Conservation (phyloP, 1,140 invertebrate genomes). For the Caenorhabditis remanei region DNA sequence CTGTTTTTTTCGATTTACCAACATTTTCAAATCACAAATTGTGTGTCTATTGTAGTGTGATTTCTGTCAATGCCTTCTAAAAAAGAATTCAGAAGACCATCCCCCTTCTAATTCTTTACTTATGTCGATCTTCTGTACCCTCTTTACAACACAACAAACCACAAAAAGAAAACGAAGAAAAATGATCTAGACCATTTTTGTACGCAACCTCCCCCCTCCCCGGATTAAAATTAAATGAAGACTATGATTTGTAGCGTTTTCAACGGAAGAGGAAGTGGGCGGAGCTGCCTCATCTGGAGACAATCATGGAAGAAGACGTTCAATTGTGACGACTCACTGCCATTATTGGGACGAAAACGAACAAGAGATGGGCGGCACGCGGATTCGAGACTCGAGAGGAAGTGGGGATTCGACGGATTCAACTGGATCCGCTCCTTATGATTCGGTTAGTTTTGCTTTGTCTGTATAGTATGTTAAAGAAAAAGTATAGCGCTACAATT, state of each 20-base stretch:
- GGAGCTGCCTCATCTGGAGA: background rate
- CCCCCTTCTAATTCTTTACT: no score
- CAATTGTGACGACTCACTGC: conserved; percentile 7
- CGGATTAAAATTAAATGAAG: background rate
- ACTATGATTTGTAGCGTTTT: conserved; percentile 47
- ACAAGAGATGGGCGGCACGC: background rate
- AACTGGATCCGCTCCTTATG: background rate
- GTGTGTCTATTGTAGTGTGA: conserved; percentile 7
- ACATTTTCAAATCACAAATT: background rate
- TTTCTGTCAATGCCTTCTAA: background rate
- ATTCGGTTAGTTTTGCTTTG: background rate
- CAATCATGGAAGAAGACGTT: background rate
- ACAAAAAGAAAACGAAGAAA: conserved; percentile 7
- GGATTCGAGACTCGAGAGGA: background rate
- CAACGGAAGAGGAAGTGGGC: background rate
- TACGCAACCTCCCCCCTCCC: background rate
- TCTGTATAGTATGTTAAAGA: no score
- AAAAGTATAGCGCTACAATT: no score
- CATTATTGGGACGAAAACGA: conserved; percentile 50
- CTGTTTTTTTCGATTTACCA: background rate
- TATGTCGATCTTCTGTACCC: background rate
- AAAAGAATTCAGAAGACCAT: conserved; percentile 9
- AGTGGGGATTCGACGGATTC: background rate
- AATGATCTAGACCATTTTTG: conserved; percentile 20
- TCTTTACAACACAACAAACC: background rate